Evolutionary conservation across 2,113 vertebrate genomes (phyloP).

Genomic region (Chloropsis hardwickii): DNA sequence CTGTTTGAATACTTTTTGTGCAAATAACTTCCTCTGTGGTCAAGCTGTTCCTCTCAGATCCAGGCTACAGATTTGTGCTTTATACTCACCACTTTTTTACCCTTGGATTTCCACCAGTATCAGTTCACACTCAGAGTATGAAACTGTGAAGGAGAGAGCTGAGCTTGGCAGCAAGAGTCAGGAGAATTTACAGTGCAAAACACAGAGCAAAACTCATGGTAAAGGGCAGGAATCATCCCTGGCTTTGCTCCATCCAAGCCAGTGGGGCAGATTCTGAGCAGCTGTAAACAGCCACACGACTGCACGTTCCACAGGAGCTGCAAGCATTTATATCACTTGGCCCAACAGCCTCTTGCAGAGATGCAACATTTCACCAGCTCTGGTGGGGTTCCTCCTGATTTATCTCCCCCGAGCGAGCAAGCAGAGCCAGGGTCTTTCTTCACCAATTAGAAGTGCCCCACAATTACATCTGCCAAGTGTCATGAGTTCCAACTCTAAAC

Average conservation of each 20-base stretch:
- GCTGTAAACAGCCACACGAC: not conserved
- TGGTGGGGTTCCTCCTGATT: not conserved
- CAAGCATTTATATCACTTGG: not conserved
- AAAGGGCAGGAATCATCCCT: slow-evolving; percentile 32
- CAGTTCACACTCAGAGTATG: slow-evolving; percentile 22
- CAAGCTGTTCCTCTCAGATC: slow-evolving; percentile 60
- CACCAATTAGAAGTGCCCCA: slow-evolving; percentile 6
- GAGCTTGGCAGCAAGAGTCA: slow-evolving; percentile 38
- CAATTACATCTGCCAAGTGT: not conserved
- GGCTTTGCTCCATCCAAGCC: not conserved
- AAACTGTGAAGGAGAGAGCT: slow-evolving; percentile 51
- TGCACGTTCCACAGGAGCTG: not conserved
- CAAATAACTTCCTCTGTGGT: slow-evolving; percentile 70
- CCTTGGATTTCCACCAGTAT: slow-evolving; percentile 64
- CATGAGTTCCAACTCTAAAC: slow-evolving; percentile 26
- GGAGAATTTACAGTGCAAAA: slow-evolving; percentile 38
- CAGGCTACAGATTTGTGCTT: slow-evolving; percentile 41
- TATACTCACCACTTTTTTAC: slow-evolving; percentile 25
- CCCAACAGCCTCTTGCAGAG: not conserved
- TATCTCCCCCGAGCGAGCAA: not conserved
- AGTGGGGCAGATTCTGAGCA: slow-evolving; percentile 16
- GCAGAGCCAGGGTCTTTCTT: slow-evolving; percentile 12
- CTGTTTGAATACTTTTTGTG: slow-evolving; percentile 68
- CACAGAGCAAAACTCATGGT: not conserved
- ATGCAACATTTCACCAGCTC: not conserved